Evolutionary conservation across 1,140 invertebrate species (phyloP).

Genomic region (Potamilus streckersoni): DNA sequence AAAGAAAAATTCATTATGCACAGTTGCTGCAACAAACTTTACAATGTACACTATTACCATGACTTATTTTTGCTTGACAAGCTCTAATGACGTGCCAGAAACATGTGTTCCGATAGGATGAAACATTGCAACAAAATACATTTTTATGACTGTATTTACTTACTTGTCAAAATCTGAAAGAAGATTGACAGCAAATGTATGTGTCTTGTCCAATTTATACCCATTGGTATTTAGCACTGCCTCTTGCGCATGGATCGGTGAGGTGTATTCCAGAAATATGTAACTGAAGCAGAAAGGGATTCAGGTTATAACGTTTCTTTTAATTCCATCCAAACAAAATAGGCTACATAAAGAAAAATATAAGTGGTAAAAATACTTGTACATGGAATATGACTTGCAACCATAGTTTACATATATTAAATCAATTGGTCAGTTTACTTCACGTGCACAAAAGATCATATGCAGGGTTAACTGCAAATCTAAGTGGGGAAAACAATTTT

Average conservation of each 20-base stretch:
- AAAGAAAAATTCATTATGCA: too few relatives aligned
- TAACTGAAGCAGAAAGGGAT: constrained; percentile 71
- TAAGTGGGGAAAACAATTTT: too few relatives aligned
- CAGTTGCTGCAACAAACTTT: too few relatives aligned
- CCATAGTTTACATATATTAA: neutral
- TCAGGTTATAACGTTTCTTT: too few relatives aligned
- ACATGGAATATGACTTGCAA: neutral
- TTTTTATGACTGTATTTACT: constrained; percentile 55
- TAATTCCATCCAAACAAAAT: neutral
- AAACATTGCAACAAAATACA: neutral
- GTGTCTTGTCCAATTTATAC: constrained; percentile 95
- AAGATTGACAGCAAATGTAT: constrained; percentile 94
- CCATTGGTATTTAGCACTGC: constrained; percentile 91
- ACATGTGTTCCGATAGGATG: too few relatives aligned
- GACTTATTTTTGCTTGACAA: too few relatives aligned
- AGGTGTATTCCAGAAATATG: constrained; percentile 92
- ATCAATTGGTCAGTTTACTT: neutral
- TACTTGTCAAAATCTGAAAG: constrained; percentile 97
- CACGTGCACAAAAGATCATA: neutral
- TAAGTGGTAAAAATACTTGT: neutral
- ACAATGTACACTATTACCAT: too few relatives aligned
- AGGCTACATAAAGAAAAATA: neutral
- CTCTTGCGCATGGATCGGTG: constrained; percentile 83
- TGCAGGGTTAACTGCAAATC: neutral
- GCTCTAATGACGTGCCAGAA: too few relatives aligned